Evolutionary conservation across 37 sponge, comb jelly and placozoan species (phyloP).

Genomic region (Crambe crambe): DNA sequence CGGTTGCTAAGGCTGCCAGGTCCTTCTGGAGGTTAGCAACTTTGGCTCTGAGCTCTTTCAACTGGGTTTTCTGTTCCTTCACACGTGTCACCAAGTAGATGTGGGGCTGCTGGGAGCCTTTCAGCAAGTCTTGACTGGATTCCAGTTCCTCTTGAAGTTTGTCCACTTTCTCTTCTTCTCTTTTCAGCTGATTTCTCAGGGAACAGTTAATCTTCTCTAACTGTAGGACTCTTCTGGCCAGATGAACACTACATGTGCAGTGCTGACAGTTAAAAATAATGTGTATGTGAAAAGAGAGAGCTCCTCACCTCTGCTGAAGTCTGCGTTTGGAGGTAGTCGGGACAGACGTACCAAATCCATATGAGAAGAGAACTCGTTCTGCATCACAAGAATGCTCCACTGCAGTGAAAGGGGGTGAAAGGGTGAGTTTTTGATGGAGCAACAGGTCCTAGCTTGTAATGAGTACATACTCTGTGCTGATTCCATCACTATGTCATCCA

Average conservation of each 20-base stretch:
- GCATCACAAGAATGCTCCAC: slow-evolving; percentile 63
- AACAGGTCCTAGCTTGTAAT: not conserved
- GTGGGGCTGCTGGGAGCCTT: slow-evolving; percentile 63
- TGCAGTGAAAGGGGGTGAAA: slow-evolving; percentile 24
- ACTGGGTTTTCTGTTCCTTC: not conserved
- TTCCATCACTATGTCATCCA: slow-evolving; percentile 87
- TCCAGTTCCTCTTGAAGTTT: slow-evolving; percentile 47
- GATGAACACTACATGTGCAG: slow-evolving; percentile 63
- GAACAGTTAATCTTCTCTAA: slow-evolving; percentile 61
- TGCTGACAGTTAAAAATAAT: not conserved
- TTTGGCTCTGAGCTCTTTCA: not conserved
- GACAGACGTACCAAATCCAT: slow-evolving; percentile 81
- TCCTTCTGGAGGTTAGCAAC: not conserved
- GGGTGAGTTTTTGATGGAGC: too few species aligned
- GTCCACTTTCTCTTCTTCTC: not conserved
- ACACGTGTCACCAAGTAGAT: slow-evolving; percentile 59
- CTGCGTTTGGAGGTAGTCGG: slow-evolving; percentile 75
- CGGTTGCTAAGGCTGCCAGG: slow-evolving; percentile 8
- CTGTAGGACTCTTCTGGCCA: slow-evolving; percentile 75
- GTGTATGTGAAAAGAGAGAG: not conserved
- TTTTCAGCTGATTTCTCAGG: slow-evolving; percentile 48
- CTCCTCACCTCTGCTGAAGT: slow-evolving; percentile 79
- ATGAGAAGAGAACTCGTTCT: slow-evolving; percentile 73
- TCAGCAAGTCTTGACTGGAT: slow-evolving; percentile 20
- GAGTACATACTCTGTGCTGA: slow-evolving; percentile 82